Base-by-base conservation (phyloP, 1,140 invertebrate species). In the Bombus turneri region DNA sequence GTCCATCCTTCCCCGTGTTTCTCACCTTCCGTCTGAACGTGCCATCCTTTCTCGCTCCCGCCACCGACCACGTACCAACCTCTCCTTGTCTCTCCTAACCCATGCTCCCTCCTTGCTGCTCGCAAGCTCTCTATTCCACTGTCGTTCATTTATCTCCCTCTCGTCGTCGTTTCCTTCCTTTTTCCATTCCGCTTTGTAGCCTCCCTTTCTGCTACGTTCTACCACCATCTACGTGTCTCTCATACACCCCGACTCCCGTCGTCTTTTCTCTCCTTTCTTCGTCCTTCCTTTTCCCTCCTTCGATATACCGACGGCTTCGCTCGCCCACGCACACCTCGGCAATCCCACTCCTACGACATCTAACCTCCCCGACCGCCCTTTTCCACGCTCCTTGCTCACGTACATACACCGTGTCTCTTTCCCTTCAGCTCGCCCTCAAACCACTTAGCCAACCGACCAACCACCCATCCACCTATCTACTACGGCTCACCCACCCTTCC, bases 281-380 rank as follows among this genome's bases (percentile, higher is more conserved):
- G 57, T 59, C 47, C 0, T 31, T 87, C 79, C 68, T 57, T 64
- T 41, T 76, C 31, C 64, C 69, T 64, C 3, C 59, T 13, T 69
- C 68, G 43, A 22, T 75, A 81, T 59, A 86, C 82, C 74, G 66
- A 77, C 79, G 80, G 68, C 31, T 74, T 59, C 59, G 79, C 71
- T 81, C 85, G 86, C 84, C 76, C 80, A 89, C 88, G 62, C 85
- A 53, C 28, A 3, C 59, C 68, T 73, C 73, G 77, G 31, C 77
- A 53, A 37, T 59, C 83, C 59, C 83, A 72, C 76, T 66, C 41
- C 72, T 9, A 57, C 87, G 76, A 62, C 85, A 85, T 43, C 43
- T 86, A 88, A 89, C 85, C 81, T 89, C 88, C 85, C 87, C 87
- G 87, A 88, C 85, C 81, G 87, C 85, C 68, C 87, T 90, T 84